These are phyloP conservation scores for Diarsia rubi DNA, from an alignment of 2,888 invertebrate species.

Conservation along the genomic window DNA sequence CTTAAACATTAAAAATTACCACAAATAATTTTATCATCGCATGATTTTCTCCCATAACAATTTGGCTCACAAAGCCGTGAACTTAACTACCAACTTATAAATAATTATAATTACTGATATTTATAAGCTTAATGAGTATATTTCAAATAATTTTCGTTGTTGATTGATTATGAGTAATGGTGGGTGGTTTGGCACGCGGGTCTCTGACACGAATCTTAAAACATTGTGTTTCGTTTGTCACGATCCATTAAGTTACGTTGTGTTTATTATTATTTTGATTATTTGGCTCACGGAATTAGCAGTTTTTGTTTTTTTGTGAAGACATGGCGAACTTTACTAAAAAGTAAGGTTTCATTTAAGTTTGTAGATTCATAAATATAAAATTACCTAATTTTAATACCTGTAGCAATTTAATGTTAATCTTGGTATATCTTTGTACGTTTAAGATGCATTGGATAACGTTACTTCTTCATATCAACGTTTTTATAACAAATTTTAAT, in stretches of 20 bases:
- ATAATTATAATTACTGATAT: slow-evolving; percentile 49
- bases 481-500: too few relatives aligned
- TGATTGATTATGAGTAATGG: slow-evolving; percentile 65
- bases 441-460: background rate
- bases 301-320: background rate
- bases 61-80: slow-evolving; percentile 26
- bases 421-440: background rate
- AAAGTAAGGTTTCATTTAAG: background rate
- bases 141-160: slow-evolving; percentile 48
- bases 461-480: too few relatives aligned
- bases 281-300: background rate
- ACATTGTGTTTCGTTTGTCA: slow-evolving; percentile 48
- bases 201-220: slow-evolving; percentile 54
- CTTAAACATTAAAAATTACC: background rate
- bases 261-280: slow-evolving; percentile 22
- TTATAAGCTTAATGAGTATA: slow-evolving; percentile 46
- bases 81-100: slow-evolving; percentile 30
- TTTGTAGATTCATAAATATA: background rate
- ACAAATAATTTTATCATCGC: slow-evolving; percentile 25
- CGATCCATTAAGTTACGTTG: slow-evolving; percentile 50
- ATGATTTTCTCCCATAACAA: slow-evolving; percentile 41
- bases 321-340: background rate
- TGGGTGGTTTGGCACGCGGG: slow-evolving; percentile 34
- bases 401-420: background rate
- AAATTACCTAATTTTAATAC: background rate